phyloP scores from a whole-genome alignment of 2,888 invertebrate species.

The Amaurobius ferox region DNA sequence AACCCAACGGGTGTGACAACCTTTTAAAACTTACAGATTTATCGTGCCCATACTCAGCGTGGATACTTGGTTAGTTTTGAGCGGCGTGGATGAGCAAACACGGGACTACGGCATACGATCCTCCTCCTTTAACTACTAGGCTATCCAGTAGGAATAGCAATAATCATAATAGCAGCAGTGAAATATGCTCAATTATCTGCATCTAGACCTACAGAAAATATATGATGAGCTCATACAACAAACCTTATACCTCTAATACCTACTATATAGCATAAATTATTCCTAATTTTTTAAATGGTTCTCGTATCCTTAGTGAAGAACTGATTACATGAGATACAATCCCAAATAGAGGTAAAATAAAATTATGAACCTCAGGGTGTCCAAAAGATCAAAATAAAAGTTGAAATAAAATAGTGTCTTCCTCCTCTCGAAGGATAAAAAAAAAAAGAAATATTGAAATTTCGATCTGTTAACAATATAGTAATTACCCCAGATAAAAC shows the following conservation, averaged over 20 bases:
- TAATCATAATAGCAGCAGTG: constrained; percentile 90
- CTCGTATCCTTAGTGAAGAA: constrained; percentile 85
- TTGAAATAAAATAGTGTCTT: constrained; percentile 2
- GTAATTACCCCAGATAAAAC: constrained; percentile 87
- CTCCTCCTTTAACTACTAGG: no score
- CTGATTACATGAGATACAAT: constrained; percentile 85
- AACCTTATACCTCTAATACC: constrained; percentile 89
- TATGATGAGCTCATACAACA: constrained; percentile 90
- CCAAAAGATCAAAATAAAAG: constrained; percentile 18
- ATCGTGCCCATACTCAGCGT: no score
- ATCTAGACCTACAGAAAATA: constrained; percentile 90
- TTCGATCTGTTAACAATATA: no score
- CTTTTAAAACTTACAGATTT: no score
- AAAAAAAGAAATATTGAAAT: constrained; percentile 79
- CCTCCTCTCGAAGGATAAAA: not conserved
- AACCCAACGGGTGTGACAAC: no score
- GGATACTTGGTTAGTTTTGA: no score
- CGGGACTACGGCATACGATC: no score
- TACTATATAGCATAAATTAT: constrained; percentile 90
- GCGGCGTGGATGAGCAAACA: no score
- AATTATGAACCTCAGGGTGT: constrained; percentile 80
- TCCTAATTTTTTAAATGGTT: constrained; percentile 85
- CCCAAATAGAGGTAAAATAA: constrained; percentile 89
- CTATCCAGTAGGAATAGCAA: constrained; percentile 91
- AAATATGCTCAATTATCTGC: constrained; percentile 90